Percentiles rank a stretch among this genome's conserved stretches.
phyloP scores from a whole-genome alignment of 2,888 invertebrate genomes.

The Cryptophagus acutangulus region DNA sequence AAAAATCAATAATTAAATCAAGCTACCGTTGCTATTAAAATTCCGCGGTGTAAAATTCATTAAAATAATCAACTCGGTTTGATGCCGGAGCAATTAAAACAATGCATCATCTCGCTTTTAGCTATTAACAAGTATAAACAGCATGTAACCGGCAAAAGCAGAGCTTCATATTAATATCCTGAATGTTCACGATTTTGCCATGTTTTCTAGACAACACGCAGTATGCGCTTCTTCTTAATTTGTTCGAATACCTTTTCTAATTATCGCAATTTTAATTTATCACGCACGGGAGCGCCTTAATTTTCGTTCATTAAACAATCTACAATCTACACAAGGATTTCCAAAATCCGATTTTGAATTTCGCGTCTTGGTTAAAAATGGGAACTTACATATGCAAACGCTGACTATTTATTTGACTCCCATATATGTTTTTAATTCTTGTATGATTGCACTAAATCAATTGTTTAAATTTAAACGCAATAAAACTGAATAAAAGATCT shows the following conservation, averaged over 20 bases:
- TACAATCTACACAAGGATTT: too few species aligned
- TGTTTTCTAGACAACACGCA: background rate
- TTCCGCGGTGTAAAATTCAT: constrained; percentile 28
- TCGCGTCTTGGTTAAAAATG: too few species aligned
- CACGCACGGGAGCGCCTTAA: too few species aligned
- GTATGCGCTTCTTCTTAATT: constrained; percentile 29
- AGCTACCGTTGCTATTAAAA: constrained; percentile 19
- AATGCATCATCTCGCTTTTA: constrained; percentile 33
- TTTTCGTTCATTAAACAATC: too few species aligned
- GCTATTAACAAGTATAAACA: constrained; percentile 21
- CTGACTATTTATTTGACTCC: too few species aligned
- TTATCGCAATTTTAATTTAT: constrained; percentile 36
- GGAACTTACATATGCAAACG: too few species aligned
- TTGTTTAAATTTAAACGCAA: too few species aligned
- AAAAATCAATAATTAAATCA: too few species aligned
- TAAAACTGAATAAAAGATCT: too few species aligned
- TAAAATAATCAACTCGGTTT: constrained; percentile 34
- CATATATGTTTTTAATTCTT: too few species aligned
- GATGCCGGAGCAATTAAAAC: constrained; percentile 36
- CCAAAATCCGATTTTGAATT: too few species aligned
- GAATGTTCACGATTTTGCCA: constrained; percentile 17
- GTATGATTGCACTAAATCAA: too few species aligned
- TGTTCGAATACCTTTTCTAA: constrained; percentile 32
- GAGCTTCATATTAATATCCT: constrained; percentile 21
- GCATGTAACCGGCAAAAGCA: constrained; percentile 27